Percentiles rank a stretch among this genome's conserved stretches.
phyloP scores from a whole-genome alignment of 2,888 invertebrate genomes.

The Drosophila melanosoma region DNA sequence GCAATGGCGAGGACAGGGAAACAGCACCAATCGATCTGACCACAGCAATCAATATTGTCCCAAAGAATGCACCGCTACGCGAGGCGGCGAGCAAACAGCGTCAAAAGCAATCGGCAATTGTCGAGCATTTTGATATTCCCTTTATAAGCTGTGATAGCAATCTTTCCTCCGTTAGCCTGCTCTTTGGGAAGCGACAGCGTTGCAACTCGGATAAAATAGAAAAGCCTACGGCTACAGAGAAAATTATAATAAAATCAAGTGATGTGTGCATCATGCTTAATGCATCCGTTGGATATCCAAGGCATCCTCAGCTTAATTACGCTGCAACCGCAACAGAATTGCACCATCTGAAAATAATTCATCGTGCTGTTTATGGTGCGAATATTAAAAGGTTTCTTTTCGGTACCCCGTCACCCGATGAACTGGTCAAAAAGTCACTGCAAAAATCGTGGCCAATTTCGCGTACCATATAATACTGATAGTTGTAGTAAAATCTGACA shows the following conservation, averaged over 20 bases:
- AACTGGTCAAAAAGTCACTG: conserved; percentile 74
- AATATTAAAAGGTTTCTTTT: conserved; percentile 77
- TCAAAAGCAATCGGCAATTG: conserved; percentile 11
- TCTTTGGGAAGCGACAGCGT: conserved; percentile 3
- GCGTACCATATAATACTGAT: conserved; percentile 29
- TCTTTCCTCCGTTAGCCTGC: neutral
- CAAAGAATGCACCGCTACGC: conserved; percentile 49
- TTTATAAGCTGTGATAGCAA: conserved; percentile 61
- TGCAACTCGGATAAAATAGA: conserved; percentile 5
- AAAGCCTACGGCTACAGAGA: neutral
- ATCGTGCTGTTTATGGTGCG: conserved; percentile 56
- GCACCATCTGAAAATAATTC: conserved; percentile 50
- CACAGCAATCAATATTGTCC: conserved; percentile 65
- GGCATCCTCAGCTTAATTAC: conserved; percentile 46
- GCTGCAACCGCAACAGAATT: conserved; percentile 40
- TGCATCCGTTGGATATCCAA: conserved; percentile 48
- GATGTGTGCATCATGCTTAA: conserved; percentile 56
- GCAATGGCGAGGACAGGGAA: neutral
- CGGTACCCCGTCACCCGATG: conserved; percentile 82
- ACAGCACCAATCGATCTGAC: conserved; percentile 75
- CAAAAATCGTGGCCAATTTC: conserved; percentile 69
- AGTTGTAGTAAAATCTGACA: conserved; percentile 11
- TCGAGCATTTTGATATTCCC: conserved; percentile 60
- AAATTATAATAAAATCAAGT: conserved; percentile 33
- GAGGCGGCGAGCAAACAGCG: conserved; percentile 52